Evolutionary conservation across 2,113 vertebrate species (phyloP).

Genomic region (Antennarius striatus): DNA sequence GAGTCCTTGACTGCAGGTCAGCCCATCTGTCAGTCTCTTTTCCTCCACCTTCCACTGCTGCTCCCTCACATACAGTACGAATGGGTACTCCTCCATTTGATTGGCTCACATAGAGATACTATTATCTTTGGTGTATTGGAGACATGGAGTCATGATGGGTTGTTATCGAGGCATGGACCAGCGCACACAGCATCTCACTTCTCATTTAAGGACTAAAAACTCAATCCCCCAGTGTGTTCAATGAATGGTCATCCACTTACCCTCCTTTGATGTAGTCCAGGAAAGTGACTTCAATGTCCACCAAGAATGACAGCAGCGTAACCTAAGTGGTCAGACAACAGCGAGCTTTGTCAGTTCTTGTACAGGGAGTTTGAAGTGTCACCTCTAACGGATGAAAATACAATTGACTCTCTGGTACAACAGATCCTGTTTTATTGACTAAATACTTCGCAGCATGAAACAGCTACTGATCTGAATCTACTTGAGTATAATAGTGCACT

Average conservation of each 20-base stretch:
- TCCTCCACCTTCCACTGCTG: constrained; percentile 17
- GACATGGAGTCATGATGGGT: constrained; percentile 31
- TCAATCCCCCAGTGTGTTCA: not conserved
- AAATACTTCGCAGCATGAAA: not conserved
- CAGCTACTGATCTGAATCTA: not conserved
- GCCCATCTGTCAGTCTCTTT: constrained; percentile 42
- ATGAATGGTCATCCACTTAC: constrained; percentile 78
- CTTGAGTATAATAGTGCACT: not conserved
- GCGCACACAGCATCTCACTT: constrained; percentile 31
- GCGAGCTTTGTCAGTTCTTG: not conserved
- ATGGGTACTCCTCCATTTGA: constrained; percentile 30
- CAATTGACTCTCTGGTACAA: not conserved
- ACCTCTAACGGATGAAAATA: not conserved
- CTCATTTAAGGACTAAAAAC: constrained; percentile 41
- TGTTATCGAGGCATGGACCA: constrained; percentile 19
- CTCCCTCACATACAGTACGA: constrained; percentile 32
- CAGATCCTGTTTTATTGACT: not conserved
- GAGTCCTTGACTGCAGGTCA: constrained; percentile 31
- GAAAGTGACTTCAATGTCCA: constrained; percentile 98
- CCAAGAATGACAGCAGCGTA: constrained; percentile 95
- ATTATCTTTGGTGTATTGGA: constrained; percentile 53
- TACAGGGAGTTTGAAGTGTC: not conserved
- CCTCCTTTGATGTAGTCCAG: constrained; percentile 99
- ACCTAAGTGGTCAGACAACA: constrained; percentile 80
- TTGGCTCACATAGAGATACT: constrained; percentile 32